A percentile compares a stretch with the other conserved stretches of the same genome.
Evolutionary conservation across 1,140 invertebrate genomes (phyloP).

Genomic region (Bicyclus anynana): DNA sequence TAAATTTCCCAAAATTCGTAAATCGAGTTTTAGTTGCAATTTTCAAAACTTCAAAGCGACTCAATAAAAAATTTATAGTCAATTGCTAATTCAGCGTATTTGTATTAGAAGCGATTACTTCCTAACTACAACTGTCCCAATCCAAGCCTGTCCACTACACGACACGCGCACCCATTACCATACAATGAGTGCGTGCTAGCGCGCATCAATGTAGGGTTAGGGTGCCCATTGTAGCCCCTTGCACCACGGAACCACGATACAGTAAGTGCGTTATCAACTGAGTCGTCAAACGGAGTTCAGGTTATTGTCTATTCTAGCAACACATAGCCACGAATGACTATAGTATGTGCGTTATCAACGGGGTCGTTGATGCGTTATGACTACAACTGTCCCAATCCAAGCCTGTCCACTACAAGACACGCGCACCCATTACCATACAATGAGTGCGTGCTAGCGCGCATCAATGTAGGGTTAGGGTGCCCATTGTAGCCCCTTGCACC

Average conservation of each 20-base stretch:
- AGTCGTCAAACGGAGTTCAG: too few species aligned
- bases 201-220: slow-evolving; percentile 43
- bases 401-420: slow-evolving; percentile 44
- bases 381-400: slow-evolving; percentile 41
- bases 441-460: slow-evolving; percentile 51
- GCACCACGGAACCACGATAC: neutral
- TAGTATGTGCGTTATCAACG: too few species aligned
- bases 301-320: too few species aligned
- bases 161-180: slow-evolving; percentile 56
- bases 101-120: slow-evolving; percentile 25
- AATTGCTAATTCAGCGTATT: slow-evolving; percentile 17
- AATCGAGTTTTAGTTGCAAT: too few species aligned
- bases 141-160: slow-evolving; percentile 44
- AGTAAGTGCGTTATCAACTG: too few species aligned
- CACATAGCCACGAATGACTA: too few species aligned
- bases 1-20: too few species aligned
- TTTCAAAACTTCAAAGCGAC: neutral
- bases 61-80: neutral
- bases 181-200: slow-evolving; percentile 59
- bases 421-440: slow-evolving; percentile 64
- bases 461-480: slow-evolving; percentile 36
- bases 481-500: slow-evolving; percentile 13
- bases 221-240: slow-evolving; percentile 19
- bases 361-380: too few species aligned
- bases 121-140: slow-evolving; percentile 39